phyloP scores from a whole-genome alignment of 2,113 vertebrate species.

The Mirza zaza region DNA sequence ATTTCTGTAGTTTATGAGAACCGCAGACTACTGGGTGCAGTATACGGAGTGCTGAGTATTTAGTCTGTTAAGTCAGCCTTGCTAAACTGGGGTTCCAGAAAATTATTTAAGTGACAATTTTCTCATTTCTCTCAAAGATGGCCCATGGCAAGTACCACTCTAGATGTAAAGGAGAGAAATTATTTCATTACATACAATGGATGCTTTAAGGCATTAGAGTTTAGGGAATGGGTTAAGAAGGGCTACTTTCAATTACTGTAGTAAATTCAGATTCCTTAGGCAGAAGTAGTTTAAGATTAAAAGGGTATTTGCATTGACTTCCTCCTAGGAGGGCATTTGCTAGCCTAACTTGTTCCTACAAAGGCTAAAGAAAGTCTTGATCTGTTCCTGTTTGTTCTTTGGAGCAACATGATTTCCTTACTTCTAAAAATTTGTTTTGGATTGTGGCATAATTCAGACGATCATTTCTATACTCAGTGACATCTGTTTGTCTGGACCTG shows the following conservation, averaged over 20 bases:
- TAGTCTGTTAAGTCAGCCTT: neutral
- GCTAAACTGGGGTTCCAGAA: neutral
- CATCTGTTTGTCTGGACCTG: constrained; percentile 31
- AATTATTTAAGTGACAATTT: neutral
- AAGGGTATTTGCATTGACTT: neutral
- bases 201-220: neutral
- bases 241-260: neutral
- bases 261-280: neutral
- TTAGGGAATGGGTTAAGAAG: neutral
- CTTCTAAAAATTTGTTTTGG: constrained; percentile 43
- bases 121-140: neutral
- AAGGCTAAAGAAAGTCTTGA: constrained; percentile 40
- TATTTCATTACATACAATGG: neutral
- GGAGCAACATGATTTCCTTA: constrained; percentile 8
- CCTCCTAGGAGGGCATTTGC: neutral
- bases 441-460: neutral
- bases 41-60: neutral
- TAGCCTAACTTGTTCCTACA: neutral
- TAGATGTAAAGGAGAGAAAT: neutral
- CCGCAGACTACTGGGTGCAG: neutral
- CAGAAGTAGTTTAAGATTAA: constrained; percentile 5
- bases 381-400: constrained; percentile 43
- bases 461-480: neutral
- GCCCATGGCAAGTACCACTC: neutral
- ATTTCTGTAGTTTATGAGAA: neutral